Conservation (phyloP, 2,113 vertebrate species). For the Myotis brandtii region DNA sequence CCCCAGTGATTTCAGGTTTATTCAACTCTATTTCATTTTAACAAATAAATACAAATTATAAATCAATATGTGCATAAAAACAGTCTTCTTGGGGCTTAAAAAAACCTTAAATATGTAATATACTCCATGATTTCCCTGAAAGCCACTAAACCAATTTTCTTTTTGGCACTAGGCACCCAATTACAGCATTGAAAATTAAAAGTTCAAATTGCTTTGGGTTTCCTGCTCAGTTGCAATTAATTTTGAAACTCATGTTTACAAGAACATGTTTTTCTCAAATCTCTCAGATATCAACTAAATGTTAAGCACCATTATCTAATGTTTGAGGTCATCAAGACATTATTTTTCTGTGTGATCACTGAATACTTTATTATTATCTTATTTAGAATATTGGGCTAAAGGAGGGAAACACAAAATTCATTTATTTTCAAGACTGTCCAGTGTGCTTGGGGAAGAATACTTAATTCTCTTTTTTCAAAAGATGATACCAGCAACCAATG, state of each 20-base stretch:
- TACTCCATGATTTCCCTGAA: constrained; percentile 63
- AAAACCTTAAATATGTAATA: constrained; percentile 61
- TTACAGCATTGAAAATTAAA: constrained; percentile 71
- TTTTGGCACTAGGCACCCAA: constrained; percentile 51
- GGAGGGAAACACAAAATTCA: constrained; percentile 32
- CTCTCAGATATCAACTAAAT: neutral
- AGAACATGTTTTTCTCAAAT: constrained; percentile 62
- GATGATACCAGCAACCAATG: constrained; percentile 28
- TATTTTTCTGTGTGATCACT: neutral
- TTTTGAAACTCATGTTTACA: constrained; percentile 56
- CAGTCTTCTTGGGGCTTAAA: constrained; percentile 6
- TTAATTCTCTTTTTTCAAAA: constrained; percentile 56
- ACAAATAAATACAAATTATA: constrained; percentile 49
- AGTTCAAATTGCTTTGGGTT: constrained; percentile 70
- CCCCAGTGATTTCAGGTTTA: constrained; percentile 26
- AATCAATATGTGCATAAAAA: constrained; percentile 55
- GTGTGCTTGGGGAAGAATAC: neutral
- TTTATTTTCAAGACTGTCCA: constrained; percentile 34
- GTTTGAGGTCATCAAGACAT: neutral
- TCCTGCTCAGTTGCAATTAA: constrained; percentile 66
- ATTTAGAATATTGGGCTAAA: constrained; percentile 20
- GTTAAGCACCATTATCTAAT: neutral
- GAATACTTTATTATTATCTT: constrained; percentile 29
- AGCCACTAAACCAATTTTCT: constrained; percentile 67
- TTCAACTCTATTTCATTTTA: constrained; percentile 56